Evolutionary conservation across 1,140 invertebrate genomes (phyloP), one percentile per base, ranked within the genome.

Genomic region (Eueides isabella): DNA sequence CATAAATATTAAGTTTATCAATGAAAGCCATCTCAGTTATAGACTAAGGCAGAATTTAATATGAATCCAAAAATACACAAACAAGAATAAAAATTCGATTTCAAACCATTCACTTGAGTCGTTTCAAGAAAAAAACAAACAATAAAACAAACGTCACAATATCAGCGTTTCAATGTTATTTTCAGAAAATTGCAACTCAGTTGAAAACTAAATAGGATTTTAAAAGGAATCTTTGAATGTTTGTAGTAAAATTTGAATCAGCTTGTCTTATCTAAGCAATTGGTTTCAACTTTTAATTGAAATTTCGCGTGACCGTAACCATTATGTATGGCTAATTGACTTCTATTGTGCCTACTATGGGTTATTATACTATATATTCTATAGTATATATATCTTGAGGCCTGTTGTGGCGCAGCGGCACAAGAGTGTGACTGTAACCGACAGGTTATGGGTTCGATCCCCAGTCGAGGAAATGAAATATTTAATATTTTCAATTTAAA

Each of bases 311-410:
- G 78, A 77, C 65, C 73, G 65, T 66, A 69, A 74, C 72, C 71
- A 80, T 80, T 80, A 80, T 69, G 72, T 71, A 77, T 69, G 41
- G 75, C 72, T 80, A 80, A 80, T 80, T 77, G 72, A 74, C 78
- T 77, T 26, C 48, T 23, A 26, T 23, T 55, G 48, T 7, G 19
- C 48, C 19, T 55, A 55, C 48, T 26, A 55, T 55, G 48, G 9
- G 19, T 55, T n/a, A 26, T 23, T 55, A 2, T 26, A 55, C 16
- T 12, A 26, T 5, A 23, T 4, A 5, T 26, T 26, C 9, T 19
- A 11, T 55, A 55, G 41, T 44, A 44, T 44, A n/a, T n/a, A n/a
- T n/a, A n/a, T n/a, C n/a, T n/a, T 5, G n/a, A 44, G n/a, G 1
- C n/a, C 31, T 33, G n/a, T n/a, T n/a, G n/a, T n/a, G n/a, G n/a